Evolutionary conservation across 2,888 invertebrate genomes (phyloP).

Genomic region (Notodonta dromedarius): DNA sequence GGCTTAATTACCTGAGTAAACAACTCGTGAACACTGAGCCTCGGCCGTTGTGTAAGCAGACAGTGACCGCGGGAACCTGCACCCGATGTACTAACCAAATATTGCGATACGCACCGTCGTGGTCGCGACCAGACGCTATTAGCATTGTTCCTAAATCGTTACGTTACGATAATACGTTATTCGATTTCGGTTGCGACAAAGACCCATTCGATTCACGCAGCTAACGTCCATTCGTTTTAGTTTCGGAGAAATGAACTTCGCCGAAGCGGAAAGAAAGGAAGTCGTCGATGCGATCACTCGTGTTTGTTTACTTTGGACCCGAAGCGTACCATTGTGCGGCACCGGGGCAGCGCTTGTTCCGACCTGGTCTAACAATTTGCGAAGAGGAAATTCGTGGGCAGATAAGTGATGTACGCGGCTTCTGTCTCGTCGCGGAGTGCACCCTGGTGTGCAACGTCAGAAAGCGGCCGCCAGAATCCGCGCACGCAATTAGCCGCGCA

Average conservation of each 20-base stretch:
- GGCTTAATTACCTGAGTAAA: conserved; percentile 65
- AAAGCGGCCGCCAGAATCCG: conserved; percentile 25
- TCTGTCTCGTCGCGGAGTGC: conserved; percentile 11
- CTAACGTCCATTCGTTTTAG: conserved; percentile 41
- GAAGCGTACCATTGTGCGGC: conserved; percentile 30
- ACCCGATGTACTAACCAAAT: conserved; percentile 41
- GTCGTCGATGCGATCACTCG: conserved; percentile 50
- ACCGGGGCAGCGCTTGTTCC: conserved; percentile 28
- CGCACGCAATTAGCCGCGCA: conserved; percentile 34
- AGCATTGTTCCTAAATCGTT: conserved; percentile 34
- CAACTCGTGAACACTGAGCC: conserved; percentile 52
- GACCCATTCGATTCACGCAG: conserved; percentile 13
- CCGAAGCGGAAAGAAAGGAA: conserved; percentile 64
- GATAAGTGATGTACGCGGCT: conserved; percentile 18
- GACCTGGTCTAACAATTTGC: conserved; percentile 18
- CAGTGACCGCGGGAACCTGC: conserved; percentile 58
- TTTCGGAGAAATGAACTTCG: conserved; percentile 61
- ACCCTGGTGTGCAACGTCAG: conserved; percentile 29
- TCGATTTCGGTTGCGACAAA: conserved; percentile 31
- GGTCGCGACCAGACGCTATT: conserved; percentile 20
- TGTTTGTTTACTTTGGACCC: conserved; percentile 54
- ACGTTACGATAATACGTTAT: conserved; percentile 12
- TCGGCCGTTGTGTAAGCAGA: conserved; percentile 54
- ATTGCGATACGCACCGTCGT: conserved; percentile 39
- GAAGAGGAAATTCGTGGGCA: conserved; percentile 13